These are phyloP conservation scores for Apodemus agrarius DNA, from an alignment of 2,797 vertebrate species.

Conservation along the genomic window DNA sequence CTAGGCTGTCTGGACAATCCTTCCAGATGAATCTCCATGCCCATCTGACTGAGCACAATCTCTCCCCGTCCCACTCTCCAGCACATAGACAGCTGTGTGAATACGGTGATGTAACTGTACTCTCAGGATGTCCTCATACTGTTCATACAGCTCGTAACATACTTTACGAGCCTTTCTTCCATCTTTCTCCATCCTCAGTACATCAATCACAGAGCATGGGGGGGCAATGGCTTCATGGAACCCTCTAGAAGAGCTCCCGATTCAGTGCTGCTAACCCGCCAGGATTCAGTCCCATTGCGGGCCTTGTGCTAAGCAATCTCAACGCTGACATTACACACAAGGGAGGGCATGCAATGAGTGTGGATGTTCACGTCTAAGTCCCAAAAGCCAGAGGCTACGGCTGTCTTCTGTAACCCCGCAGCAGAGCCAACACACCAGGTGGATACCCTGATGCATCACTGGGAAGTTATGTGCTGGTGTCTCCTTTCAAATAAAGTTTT, in stretches of 20 bases:
- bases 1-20: not conserved
- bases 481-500: conserved; percentile 53
- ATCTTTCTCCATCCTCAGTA: not conserved
- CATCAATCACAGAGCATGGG: not conserved
- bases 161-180: not conserved
- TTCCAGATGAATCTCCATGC: not conserved
- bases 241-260: not conserved
- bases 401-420: not conserved
- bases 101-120: not conserved
- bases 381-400: not conserved
- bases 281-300: not conserved
- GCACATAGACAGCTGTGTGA: not conserved
- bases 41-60: not conserved
- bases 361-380: not conserved
- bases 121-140: not conserved
- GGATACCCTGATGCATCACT: not conserved
- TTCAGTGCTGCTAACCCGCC: not conserved
- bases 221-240: not conserved
- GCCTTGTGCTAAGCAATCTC: not conserved
- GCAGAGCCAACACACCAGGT: not conserved
- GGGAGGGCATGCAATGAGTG: not conserved
- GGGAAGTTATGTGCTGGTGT: not conserved
- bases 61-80: not conserved
- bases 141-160: not conserved
- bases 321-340: not conserved